A percentile compares a stretch with the other conserved stretches of the same genome.
Conservation (phyloP, 1,140 invertebrate genomes). For the Bilobella aurantiaca region DNA sequence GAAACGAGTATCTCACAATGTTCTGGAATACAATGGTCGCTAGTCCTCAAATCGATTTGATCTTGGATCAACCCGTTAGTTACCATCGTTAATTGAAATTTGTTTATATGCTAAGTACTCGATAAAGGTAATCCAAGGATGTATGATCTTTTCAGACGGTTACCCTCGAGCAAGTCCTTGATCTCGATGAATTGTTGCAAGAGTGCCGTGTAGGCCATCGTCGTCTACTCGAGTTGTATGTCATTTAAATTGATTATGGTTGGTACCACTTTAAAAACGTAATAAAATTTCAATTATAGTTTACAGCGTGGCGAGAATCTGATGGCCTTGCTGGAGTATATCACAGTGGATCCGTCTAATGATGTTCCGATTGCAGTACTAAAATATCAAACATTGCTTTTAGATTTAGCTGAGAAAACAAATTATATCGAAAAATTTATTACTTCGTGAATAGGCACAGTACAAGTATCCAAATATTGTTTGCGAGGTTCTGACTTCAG, state of each 20-base stretch:
- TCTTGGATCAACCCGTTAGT: constrained; percentile 30
- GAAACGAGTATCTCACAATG: constrained; percentile 29
- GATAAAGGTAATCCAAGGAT: too few relatives aligned
- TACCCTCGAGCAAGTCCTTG: constrained; percentile 75
- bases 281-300: constrained; percentile 45
- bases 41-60: constrained; percentile 25
- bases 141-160: constrained; percentile 60
- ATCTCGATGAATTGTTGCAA: constrained; percentile 88
- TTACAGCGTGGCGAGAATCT: constrained; percentile 70
- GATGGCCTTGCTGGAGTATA: constrained; percentile 71
- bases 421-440: too few relatives aligned
- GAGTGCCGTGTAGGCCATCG: constrained; percentile 90
- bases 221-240: constrained; percentile 85
- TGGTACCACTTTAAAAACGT: not conserved
- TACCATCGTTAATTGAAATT: not conserved
- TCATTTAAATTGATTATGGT: constrained; percentile 35
- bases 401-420: too few relatives aligned
- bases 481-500: constrained; percentile 83
- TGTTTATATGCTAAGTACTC: not conserved
- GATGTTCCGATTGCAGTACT: constrained; percentile 44
- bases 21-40: constrained; percentile 26
- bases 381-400: constrained; percentile 7
- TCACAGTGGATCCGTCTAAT: constrained; percentile 68
- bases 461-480: constrained; percentile 88
- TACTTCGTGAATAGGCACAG: constrained; percentile 55